Evolutionary conservation across 2,888 invertebrate species (phyloP).

Genomic region (Eristalis tenax): DNA sequence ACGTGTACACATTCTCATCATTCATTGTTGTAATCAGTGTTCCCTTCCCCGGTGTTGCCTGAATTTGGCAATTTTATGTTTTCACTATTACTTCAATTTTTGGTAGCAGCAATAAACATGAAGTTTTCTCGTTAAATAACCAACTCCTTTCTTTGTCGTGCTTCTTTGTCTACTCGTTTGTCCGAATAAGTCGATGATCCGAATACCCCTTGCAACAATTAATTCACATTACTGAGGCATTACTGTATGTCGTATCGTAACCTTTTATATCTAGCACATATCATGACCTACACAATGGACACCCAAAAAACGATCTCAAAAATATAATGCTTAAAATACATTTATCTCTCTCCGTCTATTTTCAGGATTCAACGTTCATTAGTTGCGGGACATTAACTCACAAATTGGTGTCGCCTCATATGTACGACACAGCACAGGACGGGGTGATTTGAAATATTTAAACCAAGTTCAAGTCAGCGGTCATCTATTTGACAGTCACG

Average conservation of each 20-base stretch:
- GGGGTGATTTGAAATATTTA: background rate
- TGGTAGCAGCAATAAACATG: too few relatives aligned
- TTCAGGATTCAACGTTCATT: conserved; percentile 9
- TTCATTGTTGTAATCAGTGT: too few relatives aligned
- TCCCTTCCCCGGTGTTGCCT: too few relatives aligned
- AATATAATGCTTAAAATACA: conserved; percentile 19
- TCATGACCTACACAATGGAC: background rate
- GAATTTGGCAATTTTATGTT: too few relatives aligned
- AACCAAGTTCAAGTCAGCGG: conserved; percentile 3
- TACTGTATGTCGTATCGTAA: background rate
- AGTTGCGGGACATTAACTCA: conserved; percentile 22
- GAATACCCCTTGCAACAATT: too few relatives aligned
- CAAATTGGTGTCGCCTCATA: conserved; percentile 9
- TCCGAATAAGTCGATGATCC: too few relatives aligned
- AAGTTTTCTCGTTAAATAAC: too few relatives aligned
- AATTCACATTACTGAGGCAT: too few relatives aligned
- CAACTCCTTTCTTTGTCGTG: too few relatives aligned
- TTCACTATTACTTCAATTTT: too few relatives aligned
- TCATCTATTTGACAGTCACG: background rate
- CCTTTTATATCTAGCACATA: background rate
- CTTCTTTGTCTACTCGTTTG: too few relatives aligned
- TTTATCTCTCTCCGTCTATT: background rate
- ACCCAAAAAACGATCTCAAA: background rate
- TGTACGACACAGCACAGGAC: background rate
- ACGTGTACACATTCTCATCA: too few relatives aligned